These are phyloP conservation scores for Fragum whitleyi DNA, from an alignment of 2,888 invertebrate species.

Conservation along the genomic window DNA sequence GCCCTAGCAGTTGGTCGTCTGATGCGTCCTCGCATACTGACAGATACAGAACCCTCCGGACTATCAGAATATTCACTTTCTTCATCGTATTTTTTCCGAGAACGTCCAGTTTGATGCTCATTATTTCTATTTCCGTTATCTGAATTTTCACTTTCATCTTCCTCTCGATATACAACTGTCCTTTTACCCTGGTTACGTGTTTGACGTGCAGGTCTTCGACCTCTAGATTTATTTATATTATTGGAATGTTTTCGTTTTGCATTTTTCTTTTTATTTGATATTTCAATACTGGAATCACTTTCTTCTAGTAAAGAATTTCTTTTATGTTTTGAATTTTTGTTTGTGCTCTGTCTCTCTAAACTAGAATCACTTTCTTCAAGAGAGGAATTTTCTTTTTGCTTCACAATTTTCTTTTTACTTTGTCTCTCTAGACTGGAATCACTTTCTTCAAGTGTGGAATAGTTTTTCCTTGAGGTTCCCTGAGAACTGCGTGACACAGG, in stretches of 20 bases:
- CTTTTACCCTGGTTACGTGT: slow-evolving; percentile 84
- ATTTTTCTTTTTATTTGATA: background rate
- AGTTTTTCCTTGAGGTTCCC: background rate
- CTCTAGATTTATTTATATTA: background rate
- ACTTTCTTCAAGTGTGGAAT: slow-evolving; percentile 1
- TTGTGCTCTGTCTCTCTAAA: slow-evolving; percentile 11
- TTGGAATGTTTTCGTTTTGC: slow-evolving; percentile 19
- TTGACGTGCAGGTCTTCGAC: slow-evolving; percentile 37
- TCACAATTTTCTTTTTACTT: background rate
- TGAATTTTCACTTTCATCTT: slow-evolving; percentile 66
- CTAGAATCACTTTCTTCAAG: slow-evolving; percentile 29
- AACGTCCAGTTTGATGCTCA: background rate
- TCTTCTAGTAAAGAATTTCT: background rate
- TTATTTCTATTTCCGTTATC: slow-evolving; percentile 55
- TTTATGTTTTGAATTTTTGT: slow-evolving; percentile 22
- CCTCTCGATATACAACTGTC: slow-evolving; percentile 84
- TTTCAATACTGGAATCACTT: slow-evolving; percentile 36
- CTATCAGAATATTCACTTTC: background rate
- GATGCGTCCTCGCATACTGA: slow-evolving; percentile 93
- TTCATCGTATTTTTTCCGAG: background rate
- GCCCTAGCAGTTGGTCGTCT: slow-evolving; percentile 89
- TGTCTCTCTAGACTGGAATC: slow-evolving; percentile 32
- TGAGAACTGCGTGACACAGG: slow-evolving; percentile 31
- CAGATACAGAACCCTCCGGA: slow-evolving; percentile 73
- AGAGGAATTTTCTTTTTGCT: background rate